A percentile compares a stretch with the other conserved stretches of the same genome.
Conservation (phyloP, 1,140 invertebrate species). For the Drosophila subobscura region DNA sequence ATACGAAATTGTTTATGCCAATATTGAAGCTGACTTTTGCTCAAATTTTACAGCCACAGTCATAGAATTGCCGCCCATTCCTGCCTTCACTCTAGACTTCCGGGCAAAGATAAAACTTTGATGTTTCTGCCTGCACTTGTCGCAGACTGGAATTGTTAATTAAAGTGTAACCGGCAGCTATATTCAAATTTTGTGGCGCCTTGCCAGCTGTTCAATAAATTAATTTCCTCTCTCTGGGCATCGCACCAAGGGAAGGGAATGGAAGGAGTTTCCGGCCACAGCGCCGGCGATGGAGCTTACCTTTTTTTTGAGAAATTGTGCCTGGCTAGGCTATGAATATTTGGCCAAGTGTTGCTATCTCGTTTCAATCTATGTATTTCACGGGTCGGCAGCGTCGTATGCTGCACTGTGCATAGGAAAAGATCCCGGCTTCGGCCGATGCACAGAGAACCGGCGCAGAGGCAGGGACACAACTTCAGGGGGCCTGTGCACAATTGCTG, state of each 20-base stretch:
- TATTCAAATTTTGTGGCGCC: slow-evolving; percentile 24
- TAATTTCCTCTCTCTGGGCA: slow-evolving; percentile 39
- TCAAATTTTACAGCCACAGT: slow-evolving; percentile 17
- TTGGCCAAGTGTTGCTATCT: no score
- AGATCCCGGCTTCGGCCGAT: no score
- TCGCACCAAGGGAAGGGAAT: neutral
- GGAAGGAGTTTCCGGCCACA: neutral
- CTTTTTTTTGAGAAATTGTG: no score
- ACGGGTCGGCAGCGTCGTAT: no score
- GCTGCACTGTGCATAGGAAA: no score
- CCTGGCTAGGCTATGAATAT: no score
- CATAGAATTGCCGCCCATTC: slow-evolving; percentile 16
- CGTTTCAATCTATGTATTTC: no score
- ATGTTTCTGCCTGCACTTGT: slow-evolving; percentile 6
- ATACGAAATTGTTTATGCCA: slow-evolving; percentile 15
- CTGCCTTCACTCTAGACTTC: neutral
- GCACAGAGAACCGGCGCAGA: no score
- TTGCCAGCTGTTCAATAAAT: slow-evolving; percentile 37
- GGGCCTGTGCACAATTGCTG: no score
- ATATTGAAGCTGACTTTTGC: slow-evolving; percentile 28
- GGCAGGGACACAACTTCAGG: no score
- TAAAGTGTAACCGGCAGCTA: slow-evolving; percentile 39
- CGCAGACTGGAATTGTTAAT: slow-evolving; percentile 42
- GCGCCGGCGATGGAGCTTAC: no score
- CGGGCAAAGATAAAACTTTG: no score